phyloP scores from a whole-genome alignment of 1,140 invertebrate species.

The Babylonia areolata region DNA sequence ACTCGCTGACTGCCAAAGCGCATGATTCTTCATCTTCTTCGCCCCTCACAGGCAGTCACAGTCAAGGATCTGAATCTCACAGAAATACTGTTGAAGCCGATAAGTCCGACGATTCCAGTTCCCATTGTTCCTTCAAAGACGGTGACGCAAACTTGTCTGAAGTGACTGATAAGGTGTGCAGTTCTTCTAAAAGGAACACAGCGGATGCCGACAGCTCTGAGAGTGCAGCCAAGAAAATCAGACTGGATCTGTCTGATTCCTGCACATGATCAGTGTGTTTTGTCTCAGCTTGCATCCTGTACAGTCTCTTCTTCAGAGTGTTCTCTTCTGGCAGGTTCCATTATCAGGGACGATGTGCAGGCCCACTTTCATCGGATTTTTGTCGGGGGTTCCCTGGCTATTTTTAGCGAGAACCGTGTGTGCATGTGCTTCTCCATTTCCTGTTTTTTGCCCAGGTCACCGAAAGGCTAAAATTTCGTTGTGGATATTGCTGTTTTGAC shows the following conservation, averaged over 20 bases:
- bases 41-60: background rate
- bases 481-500: too few species aligned
- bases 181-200: background rate
- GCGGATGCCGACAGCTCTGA: background rate
- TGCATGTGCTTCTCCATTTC: too few species aligned
- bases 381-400: background rate
- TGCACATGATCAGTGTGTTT: background rate
- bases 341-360: too few species aligned
- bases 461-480: too few species aligned
- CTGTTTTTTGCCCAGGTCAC: too few species aligned
- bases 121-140: background rate
- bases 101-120: background rate
- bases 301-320: background rate
- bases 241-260: background rate
- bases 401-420: too few species aligned
- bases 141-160: background rate
- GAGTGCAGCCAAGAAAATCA: conserved; percentile 1
- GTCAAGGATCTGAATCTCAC: background rate
- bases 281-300: background rate
- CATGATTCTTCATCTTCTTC: background rate
- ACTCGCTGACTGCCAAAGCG: background rate
- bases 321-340: background rate
- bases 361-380: background rate
- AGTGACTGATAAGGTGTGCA: too few species aligned
- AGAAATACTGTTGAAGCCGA: background rate